Base-by-base conservation (phyloP, 2,888 invertebrate genomes). In the Ectobius pallidus region DNA sequence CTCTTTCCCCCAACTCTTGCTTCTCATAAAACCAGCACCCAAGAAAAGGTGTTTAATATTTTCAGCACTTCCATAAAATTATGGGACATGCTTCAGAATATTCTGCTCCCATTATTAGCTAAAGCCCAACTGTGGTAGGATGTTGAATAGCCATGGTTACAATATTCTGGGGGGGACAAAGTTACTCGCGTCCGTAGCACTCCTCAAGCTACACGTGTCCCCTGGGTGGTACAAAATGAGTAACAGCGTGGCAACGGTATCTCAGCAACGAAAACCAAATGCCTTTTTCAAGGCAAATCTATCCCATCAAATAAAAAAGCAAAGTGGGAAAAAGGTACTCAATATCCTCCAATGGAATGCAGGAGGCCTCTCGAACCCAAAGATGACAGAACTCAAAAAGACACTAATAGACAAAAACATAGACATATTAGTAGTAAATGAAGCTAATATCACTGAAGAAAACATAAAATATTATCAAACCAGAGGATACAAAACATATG, bases 391-490 rank as follows among this genome's bases (percentile, higher is more conserved):
- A 46, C 46, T 14, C 18, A 46, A 46, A n/a, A 46, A 46, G n/a
- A 14, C 7, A 7, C 7, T 46, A 14, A 3, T 14, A 14, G 46
- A 46, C 11, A n/a, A 14, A 14, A n/a, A 46, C 16, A 46, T 46
- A 14, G 46, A 46, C n/a, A n/a, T 46, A n/a, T n/a, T 46, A n/a
- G 46, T 46, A 55, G 25, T 27, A 3, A 18, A 55, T 16, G 6
- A 25, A 27, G 27, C 55, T 25, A 34, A 62, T 16, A 62, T 62
- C 39, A 62, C 18, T 18, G 63, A 32, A 34, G 20, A 62, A 9
- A 62, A 32, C 63, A 62, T 62, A 9, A 62, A 62, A 62, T 62
- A 62, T 20, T 62, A 62, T 32, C 7, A 27, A 18, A 62, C 32
- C 7, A 62, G 22, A 7, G 20, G n/a, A 7, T 61, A 61, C 30